A percentile compares a stretch with the other conserved stretches of the same genome.
Conservation (phyloP, 1,140 invertebrate species). For the Zaprionus lachaisei region DNA sequence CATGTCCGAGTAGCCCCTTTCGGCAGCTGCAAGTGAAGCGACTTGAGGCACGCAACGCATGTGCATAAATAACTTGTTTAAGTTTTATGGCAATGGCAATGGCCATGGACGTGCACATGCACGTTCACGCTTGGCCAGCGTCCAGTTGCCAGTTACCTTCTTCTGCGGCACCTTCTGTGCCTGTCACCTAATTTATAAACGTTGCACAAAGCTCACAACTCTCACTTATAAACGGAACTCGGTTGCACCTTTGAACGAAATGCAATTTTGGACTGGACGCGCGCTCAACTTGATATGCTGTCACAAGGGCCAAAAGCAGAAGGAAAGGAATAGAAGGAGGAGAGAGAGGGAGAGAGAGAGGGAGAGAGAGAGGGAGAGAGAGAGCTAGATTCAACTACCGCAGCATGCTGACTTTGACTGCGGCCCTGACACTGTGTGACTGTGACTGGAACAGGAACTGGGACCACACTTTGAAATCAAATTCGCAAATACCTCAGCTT, state of each 20-base stretch:
- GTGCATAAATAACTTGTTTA: constrained; percentile 81
- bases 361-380: background rate
- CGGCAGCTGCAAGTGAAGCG: constrained; percentile 71
- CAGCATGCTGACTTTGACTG: constrained; percentile 27
- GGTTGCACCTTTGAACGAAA: constrained; percentile 72
- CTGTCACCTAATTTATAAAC: constrained; percentile 77
- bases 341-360: background rate
- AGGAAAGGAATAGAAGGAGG: background rate
- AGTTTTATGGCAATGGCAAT: constrained; percentile 73
- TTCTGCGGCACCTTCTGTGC: constrained; percentile 17
- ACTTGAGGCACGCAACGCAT: constrained; percentile 68
- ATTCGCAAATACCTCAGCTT: constrained; percentile 62
- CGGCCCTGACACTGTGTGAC: background rate
- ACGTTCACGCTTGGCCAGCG: constrained; percentile 7
- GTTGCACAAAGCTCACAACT: constrained; percentile 44
- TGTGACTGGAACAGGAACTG: background rate
- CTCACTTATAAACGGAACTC: constrained; percentile 42
- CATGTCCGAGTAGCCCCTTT: constrained; percentile 9
- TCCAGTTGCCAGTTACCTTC: constrained; percentile 11
- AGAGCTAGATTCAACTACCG: background rate
- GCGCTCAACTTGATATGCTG: constrained; percentile 66
- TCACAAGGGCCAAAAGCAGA: constrained; percentile 29
- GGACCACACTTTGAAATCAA: constrained; percentile 64
- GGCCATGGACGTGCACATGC: constrained; percentile 20
- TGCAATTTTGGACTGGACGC: constrained; percentile 65